Conservation (phyloP, 2,888 invertebrate species). For the Pediacus dermestoides region DNA sequence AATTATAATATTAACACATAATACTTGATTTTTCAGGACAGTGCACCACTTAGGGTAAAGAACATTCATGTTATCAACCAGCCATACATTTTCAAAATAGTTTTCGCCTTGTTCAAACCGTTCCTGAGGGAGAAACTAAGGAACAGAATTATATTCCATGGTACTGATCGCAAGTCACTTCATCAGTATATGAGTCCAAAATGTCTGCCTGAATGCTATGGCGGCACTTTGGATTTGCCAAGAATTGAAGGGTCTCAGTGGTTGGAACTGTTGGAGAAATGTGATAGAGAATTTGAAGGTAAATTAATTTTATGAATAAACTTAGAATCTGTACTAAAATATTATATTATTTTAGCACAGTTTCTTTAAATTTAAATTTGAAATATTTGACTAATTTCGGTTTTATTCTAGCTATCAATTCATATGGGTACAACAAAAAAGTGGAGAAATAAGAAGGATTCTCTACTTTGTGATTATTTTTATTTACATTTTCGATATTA, state of each 20-base stretch:
- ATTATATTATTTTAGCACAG: background rate
- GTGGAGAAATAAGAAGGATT: constrained; percentile 30
- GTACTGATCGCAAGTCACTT: constrained; percentile 68
- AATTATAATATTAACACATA: background rate
- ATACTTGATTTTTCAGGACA: no score
- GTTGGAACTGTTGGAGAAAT: constrained; percentile 66
- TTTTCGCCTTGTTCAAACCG: constrained; percentile 85
- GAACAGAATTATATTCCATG: constrained; percentile 76
- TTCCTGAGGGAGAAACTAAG: constrained; percentile 84
- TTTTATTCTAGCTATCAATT: constrained; percentile 51
- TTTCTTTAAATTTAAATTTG: constrained; percentile 1
- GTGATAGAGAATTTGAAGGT: constrained; percentile 74
- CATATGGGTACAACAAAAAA: constrained; percentile 69
- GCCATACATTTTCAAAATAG: constrained; percentile 84
- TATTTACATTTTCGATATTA: no score
- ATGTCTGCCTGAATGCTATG: constrained; percentile 67
- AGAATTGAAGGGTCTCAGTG: constrained; percentile 69
- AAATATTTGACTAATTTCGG: constrained; percentile 12
- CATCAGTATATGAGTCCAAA: constrained; percentile 71
- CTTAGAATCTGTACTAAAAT: no score
- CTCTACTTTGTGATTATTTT: no score
- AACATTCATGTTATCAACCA: constrained; percentile 87
- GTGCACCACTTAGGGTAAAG: constrained; percentile 80
- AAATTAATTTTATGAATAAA: constrained; percentile 27
- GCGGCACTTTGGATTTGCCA: constrained; percentile 68